Evolutionary conservation across 2,888 invertebrate genomes (phyloP).

Genomic region (Drosophila antonietae): DNA sequence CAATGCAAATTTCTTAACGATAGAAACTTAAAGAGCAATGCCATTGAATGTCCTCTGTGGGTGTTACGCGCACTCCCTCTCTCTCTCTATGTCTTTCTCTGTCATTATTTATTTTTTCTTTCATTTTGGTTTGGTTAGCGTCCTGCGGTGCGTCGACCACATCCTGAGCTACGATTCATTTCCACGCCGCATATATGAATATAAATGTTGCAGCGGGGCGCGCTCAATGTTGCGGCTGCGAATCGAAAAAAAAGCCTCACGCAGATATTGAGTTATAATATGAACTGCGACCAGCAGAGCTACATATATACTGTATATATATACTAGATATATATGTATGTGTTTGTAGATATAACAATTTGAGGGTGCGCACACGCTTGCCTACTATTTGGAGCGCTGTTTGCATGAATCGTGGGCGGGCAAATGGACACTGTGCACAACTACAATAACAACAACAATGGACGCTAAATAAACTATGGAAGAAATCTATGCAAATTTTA

Average conservation of each 20-base stretch:
- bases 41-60: conserved; percentile 44
- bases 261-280: conserved; percentile 76
- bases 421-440: conserved; percentile 56
- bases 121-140: conserved; percentile 17
- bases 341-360: conserved; percentile 4
- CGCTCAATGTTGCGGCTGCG: conserved; percentile 22
- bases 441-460: conserved; percentile 27
- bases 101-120: background rate
- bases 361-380: conserved; percentile 4
- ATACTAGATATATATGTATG: background rate
- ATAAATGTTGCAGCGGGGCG: conserved; percentile 67
- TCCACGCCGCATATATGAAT: conserved; percentile 77
- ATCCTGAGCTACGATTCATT: conserved; percentile 64
- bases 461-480: conserved; percentile 76
- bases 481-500: conserved; percentile 76
- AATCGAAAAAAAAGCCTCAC: conserved; percentile 64
- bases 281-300: conserved; percentile 14
- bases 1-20: conserved; percentile 68
- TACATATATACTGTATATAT: background rate
- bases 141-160: conserved; percentile 60
- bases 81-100: background rate
- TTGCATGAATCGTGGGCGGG: conserved; percentile 46
- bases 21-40: conserved; percentile 42
- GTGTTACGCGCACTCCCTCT: background rate
- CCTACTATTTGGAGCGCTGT: background rate